Evolutionary conservation across 2,797 vertebrate species (phyloP).

Genomic region (Alca torda): DNA sequence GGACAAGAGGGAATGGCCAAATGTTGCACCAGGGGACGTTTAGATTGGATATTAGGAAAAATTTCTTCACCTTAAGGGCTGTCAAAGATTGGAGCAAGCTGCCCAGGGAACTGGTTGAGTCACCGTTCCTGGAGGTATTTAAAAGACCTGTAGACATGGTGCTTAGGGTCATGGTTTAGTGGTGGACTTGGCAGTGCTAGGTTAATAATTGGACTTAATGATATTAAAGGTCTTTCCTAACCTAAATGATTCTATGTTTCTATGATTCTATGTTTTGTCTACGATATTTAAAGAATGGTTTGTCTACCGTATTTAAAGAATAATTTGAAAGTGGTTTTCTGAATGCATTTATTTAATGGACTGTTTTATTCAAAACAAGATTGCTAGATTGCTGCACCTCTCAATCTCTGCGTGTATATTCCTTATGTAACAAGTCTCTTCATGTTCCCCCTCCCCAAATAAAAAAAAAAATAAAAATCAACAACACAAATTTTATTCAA

Average conservation of each 20-base stretch:
- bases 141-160: background rate
- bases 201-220: background rate
- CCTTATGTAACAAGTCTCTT: background rate
- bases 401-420: background rate
- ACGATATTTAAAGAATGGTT: background rate
- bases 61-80: background rate
- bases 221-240: background rate
- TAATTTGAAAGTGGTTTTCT: background rate
- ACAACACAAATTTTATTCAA: background rate
- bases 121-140: background rate
- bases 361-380: background rate
- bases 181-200: background rate
- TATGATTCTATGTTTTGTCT: background rate
- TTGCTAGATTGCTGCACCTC: background rate
- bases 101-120: background rate
- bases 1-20: background rate
- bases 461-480: background rate
- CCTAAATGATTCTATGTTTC: background rate
- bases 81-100: background rate
- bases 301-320: background rate
- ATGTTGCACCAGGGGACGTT: background rate
- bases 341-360: background rate
- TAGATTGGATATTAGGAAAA: background rate
- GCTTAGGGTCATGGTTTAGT: background rate
- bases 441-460: background rate